A percentile compares a stretch with the other conserved stretches of the same genome.
Conservation (phyloP, 2,888 invertebrate species). For the Malacosoma neustria region DNA sequence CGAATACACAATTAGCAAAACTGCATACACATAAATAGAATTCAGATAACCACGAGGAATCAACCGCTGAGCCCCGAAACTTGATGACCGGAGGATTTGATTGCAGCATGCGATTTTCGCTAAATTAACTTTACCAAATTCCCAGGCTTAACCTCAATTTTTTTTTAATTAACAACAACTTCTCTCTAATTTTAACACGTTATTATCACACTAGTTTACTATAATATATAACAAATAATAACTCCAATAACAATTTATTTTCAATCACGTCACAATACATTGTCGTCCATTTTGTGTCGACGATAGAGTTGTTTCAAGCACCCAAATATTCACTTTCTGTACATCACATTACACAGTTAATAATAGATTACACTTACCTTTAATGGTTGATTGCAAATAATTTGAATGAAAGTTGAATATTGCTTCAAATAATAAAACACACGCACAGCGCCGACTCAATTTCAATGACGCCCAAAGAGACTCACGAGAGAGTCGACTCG, state of each 20-base stretch:
- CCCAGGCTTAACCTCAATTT: no score
- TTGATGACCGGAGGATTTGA: background rate
- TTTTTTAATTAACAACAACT: no score
- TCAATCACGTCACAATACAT: slow-evolving; percentile 63
- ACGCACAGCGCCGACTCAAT: slow-evolving; percentile 51
- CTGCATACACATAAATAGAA: background rate
- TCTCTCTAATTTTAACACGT: no score
- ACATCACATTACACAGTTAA: background rate
- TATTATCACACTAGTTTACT: no score
- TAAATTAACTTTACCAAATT: no score
- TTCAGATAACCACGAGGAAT: slow-evolving; percentile 3
- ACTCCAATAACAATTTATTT: no score
- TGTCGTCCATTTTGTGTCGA: slow-evolving; percentile 70
- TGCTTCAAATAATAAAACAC: slow-evolving; percentile 35
- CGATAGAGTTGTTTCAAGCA: slow-evolving; percentile 23
- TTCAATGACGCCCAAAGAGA: slow-evolving; percentile 25
- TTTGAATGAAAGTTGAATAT: slow-evolving; percentile 18
- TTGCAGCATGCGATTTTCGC: no score
- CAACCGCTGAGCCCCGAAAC: slow-evolving; percentile 1
- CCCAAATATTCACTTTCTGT: slow-evolving; percentile 3
- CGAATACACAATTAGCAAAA: slow-evolving; percentile 1
- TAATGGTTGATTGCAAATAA: slow-evolving; percentile 13
- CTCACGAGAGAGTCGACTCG: no score
- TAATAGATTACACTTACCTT: slow-evolving; percentile 29
- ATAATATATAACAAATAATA: no score